Evolutionary conservation across 2,113 vertebrate species (phyloP), one percentile per base, ranked within the genome.

Genomic region (Eidolon helvum): DNA sequence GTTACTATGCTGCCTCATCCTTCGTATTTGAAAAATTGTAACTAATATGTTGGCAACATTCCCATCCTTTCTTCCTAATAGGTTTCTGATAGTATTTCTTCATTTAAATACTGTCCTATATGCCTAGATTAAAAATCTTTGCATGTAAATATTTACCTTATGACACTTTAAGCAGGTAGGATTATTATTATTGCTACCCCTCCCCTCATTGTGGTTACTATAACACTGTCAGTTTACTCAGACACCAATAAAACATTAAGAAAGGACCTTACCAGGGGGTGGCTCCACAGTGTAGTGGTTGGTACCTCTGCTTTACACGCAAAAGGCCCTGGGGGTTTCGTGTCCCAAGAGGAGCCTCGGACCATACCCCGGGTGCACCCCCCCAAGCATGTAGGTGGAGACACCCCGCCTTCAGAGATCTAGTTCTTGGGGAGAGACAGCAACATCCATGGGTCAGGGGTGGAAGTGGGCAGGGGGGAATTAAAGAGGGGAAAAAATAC

Each of bases 101-200:
- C 21, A 87, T 88, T 83, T 77, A 79, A 78, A 69, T 16, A 26
- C 40, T 71, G 0, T 65, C 33, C 26, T 85, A 26, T 18, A 65
- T 72, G 26, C 22, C 68, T 92, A 83, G 28, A 78, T 82, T 65
- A 63, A 72, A 95, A 89, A 95, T 66, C 18, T 95, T 89, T 57
- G 5, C 55, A 50, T 10, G 8, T 35, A 83, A 71, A 72, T 91
- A n/a, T 87, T 90, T 72, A 82, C 10, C 50, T 87, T 72, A 50
- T 43, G 71, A 72, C 22, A 28, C 22, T 83, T 3, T 77, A 78
- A 90, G 30, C 59, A 96, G 91, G 89, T 94, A 88, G 61, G 19
- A 48, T 68, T 85, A 92, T 94, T 55, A 55, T 93, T 50, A 69
- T 48, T 74, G 24, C 85, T 79, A 57, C 1, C 16, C 16, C 28